Evolutionary conservation across 2,797 vertebrate genomes (phyloP), one percentile per base, ranked within the genome.

Genomic region (Pipistrellus nathusii): DNA sequence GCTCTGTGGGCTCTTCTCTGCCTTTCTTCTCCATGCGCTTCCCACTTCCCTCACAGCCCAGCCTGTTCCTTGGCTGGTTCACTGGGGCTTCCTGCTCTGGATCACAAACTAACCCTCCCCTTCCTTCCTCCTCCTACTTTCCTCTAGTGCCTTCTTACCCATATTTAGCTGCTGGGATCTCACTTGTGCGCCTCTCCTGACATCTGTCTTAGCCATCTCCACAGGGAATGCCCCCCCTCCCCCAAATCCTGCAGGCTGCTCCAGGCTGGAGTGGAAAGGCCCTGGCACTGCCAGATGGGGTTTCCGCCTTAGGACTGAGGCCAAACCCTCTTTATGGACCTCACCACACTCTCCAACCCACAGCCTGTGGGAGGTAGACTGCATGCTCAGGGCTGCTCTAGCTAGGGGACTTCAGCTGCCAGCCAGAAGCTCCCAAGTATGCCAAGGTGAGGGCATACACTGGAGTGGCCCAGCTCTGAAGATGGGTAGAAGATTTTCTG

Each of bases 121-220:
- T 96, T 94, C 88, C 93, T 87, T 86, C 84, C 90, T 88, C 64
- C 21, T 94, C 83, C 93, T 91, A 62, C 88, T 94, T 69, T 94
- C 88, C 87, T 96, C 88, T 80, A 46, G 35, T 92, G 77, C 68
- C 89, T 95, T 94, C 90, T 97, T 90, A 92, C 53, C 92, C 93
- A 95, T 76, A 94, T 96, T 95, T 71, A 96, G 94, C 66, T 77
- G n/a, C 80, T 78, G 51, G 90, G 51, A 91, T 88, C 90, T 92
- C 92, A 94, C 77, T 94, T 77, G 48, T 86, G 44, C 84, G 77
- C 83, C 32, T 92, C 62, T 78, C 68, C 91, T 93, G 68, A 91
- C 69, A 72, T 90, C 72, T 89, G 76, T 92, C 89, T 87, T 78
- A 82, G 80, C 84, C 72, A 69, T 46, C 62, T 88, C 86, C 44